Evolutionary conservation across 2,888 invertebrate species (phyloP).

Genomic region (Pollenia amentaria): DNA sequence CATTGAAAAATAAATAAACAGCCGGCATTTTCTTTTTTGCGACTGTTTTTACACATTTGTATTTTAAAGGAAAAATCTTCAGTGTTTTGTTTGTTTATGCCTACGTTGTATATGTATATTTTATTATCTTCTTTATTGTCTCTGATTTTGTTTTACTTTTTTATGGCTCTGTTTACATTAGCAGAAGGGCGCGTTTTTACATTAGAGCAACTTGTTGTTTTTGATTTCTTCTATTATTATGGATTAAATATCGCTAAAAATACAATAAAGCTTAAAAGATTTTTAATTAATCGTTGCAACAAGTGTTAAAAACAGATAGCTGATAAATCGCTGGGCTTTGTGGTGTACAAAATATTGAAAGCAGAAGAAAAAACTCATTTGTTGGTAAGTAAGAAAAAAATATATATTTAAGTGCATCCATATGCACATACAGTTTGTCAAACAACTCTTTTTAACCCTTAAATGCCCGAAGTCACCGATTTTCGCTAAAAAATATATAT

Average conservation of each 20-base stretch:
- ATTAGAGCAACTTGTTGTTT: no score
- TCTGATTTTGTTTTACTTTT: neutral
- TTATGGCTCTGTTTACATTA: neutral
- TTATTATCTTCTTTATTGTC: slow-evolving; percentile 5
- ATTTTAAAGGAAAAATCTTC: neutral
- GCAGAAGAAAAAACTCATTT: no score
- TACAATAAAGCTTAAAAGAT: neutral
- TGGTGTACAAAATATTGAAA: no score
- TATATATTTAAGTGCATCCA: no score
- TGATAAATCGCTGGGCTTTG: no score
- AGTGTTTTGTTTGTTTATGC: neutral
- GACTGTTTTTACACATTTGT: neutral
- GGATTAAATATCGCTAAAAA: no score
- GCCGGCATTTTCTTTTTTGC: slow-evolving; percentile 56
- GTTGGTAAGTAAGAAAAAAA: no score
- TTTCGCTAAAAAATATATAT: no score
- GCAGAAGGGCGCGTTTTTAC: neutral
- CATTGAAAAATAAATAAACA: neutral
- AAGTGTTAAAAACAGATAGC: neutral
- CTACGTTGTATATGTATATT: neutral
- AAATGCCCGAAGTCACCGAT: no score
- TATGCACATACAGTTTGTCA: no score
- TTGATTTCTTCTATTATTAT: no score
- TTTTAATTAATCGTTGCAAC: neutral
- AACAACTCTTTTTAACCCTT: no score